A percentile compares a stretch with the other conserved stretches of the same genome.
phyloP scores from a whole-genome alignment of 1,140 invertebrate species.

The Bombus picipes region DNA sequence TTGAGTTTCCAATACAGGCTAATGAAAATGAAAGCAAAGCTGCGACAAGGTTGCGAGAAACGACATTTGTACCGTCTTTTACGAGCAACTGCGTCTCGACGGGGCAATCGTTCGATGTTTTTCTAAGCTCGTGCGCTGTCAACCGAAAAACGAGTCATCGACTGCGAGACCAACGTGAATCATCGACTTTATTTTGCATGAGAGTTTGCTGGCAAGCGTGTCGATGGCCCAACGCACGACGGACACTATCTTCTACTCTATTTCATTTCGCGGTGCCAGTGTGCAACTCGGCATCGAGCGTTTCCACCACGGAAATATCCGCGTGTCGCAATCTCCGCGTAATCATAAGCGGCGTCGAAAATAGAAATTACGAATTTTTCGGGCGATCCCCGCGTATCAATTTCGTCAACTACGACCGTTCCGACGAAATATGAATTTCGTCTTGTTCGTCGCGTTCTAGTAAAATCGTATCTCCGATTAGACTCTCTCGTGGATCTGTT shows the following conservation, averaged over 20 bases:
- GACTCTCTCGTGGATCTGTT: no score
- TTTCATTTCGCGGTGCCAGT: neutral
- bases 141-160: neutral
- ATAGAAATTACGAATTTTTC: conserved; percentile 28
- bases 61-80: neutral
- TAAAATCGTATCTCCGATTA: no score
- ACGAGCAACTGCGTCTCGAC: neutral
- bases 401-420: no score
- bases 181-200: conserved; percentile 37
- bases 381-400: neutral
- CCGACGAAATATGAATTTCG: neutral
- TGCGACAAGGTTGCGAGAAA: neutral
- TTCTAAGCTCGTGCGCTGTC: neutral
- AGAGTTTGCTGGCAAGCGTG: conserved; percentile 27
- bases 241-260: neutral
- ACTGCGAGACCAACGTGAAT: conserved; percentile 15
- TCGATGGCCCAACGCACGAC: conserved; percentile 14
- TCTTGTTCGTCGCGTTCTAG: no score
- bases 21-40: neutral
- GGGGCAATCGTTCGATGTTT: neutral
- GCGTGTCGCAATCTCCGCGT: conserved; percentile 21
- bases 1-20: neutral
- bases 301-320: conserved; percentile 27
- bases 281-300: neutral
- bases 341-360: conserved; percentile 9